Evolutionary conservation across 1,140 invertebrate species (phyloP), one percentile per base, ranked within the genome.

Genomic region (Bradynema listronoti): DNA sequence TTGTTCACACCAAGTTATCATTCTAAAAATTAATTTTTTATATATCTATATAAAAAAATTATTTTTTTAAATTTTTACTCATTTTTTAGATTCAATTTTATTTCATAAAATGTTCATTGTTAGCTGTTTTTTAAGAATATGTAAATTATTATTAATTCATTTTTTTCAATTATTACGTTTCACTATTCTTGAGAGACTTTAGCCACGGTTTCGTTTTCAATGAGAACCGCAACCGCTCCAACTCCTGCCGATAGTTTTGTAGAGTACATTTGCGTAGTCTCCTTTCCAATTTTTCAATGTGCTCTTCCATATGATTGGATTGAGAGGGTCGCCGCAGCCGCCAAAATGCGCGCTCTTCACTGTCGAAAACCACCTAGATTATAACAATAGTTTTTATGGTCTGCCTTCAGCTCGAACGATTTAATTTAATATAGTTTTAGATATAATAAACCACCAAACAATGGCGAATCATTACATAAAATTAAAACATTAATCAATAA

Each of bases 311-410:
- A 29, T 51, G 62, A 41, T 78, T 78, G 7, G 66, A 52, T 11
- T 68, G 59, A 6, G 71, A 72, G 7, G 91, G 91, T 69, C 90
- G 9, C 73, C 93, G 87, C 32, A 93, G 87, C 63, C 91, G 84
- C 92, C 92, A 97, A 80, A 92, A 96, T 19, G 92, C 91, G 65
- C 90, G 84, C 79, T 96, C 92, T 79, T 96, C 91, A 65, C 88
- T 91, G 79, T 96, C 91, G 58, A 86, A 86, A 49, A 96, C 88
- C 66, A 91, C 87, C 81, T 95, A 95, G 72, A n/a, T n/a, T n/a
- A n/a, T n/a, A n/a, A n/a, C n/a, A n/a, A n/a, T n/a, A n/a, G n/a
- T n/a, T n/a, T n/a, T n/a, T n/a, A n/a, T n/a, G n/a, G n/a, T n/a
- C n/a, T n/a, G n/a, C n/a, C n/a, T n/a, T n/a, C n/a, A n/a, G n/a